Conservation (phyloP, 2,797 vertebrate genomes). For the Megalops cyprinoides region DNA sequence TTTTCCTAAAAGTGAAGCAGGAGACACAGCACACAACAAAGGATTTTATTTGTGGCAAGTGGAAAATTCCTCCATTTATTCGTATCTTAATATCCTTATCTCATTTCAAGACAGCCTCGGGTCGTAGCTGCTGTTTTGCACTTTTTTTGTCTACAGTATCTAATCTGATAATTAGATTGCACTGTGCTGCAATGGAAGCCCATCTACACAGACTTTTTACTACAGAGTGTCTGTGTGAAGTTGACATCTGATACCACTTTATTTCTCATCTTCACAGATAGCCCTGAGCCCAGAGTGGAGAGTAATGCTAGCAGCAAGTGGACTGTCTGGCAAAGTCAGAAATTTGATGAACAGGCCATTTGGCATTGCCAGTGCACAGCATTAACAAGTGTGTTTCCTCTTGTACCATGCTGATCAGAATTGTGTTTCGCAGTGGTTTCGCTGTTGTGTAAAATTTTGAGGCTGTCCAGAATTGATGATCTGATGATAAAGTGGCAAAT, state of each 20-base stretch:
- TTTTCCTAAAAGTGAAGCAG: background rate
- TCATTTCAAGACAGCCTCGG: background rate
- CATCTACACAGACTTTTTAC: background rate
- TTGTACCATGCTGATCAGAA: background rate
- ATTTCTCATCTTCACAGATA: background rate
- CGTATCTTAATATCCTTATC: background rate
- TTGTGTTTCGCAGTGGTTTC: background rate
- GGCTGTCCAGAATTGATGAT: too few species aligned
- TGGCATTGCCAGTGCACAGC: background rate
- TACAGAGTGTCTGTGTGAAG: background rate
- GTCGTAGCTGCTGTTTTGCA: background rate
- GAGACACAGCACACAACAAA: background rate
- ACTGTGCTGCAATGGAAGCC: background rate
- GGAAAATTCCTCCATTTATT: background rate
- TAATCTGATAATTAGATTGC: conserved; percentile 6
- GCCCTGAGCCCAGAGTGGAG: background rate
- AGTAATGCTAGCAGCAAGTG: background rate
- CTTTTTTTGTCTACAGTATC: background rate
- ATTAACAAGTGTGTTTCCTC: background rate
- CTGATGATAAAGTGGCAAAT: too few species aligned
- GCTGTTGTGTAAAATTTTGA: too few species aligned
- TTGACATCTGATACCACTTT: conserved; percentile 4
- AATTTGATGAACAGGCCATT: background rate
- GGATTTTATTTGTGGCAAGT: background rate
- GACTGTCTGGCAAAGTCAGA: background rate